Base-by-base conservation (phyloP, 2,888 invertebrate species). In the Sisyra terminalis region DNA sequence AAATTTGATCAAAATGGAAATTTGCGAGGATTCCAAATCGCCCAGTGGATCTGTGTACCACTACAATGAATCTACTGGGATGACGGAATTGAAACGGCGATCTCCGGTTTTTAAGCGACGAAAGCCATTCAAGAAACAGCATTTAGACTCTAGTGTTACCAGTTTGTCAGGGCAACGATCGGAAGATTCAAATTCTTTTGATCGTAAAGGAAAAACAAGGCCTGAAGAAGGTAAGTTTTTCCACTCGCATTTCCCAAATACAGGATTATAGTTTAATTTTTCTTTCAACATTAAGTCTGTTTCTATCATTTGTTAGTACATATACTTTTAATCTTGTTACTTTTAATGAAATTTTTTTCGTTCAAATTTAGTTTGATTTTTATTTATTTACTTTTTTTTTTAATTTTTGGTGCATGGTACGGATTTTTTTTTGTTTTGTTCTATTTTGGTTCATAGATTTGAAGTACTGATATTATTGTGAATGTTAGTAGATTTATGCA, bases 121-220 rank as follows among this genome's bases (percentile, higher is more conserved):
- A 11, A 13, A 67, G 32, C 63, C 63, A 36, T 52, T 60, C 10
- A 63, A 66, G 48, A 60, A 69, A 45, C 51, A 63, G 11, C 60
- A 61, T 46, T 11, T 45, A 38, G 40, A 36, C 34, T 11, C n/a
- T 39, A 16, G 43, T 41, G 37, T 16, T 14, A 44, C 44, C 52
- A 71, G 71, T 50, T n/a, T 32, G 6, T 24, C 24, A 24, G 24
- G 24, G 24, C 24, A 24, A 24, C 24, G 24, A 24, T 24, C 24
- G 7, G 24, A 24, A 24, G 24, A 24, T 7, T 3, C 24, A 24
- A 24, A 24, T 7, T 24, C 24, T 24, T 24, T 24, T 24, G 24
- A 24, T 24, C 57, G 58, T 35, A 60, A 70, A 50, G 69, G 71
- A 54, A 59, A 63, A 43, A 69, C 24, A 24, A 24, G 24, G 24